Evolutionary conservation across 92 coral and sea anemone genomes (phyloP).

Genomic region (Isaurus tuberculatus): DNA sequence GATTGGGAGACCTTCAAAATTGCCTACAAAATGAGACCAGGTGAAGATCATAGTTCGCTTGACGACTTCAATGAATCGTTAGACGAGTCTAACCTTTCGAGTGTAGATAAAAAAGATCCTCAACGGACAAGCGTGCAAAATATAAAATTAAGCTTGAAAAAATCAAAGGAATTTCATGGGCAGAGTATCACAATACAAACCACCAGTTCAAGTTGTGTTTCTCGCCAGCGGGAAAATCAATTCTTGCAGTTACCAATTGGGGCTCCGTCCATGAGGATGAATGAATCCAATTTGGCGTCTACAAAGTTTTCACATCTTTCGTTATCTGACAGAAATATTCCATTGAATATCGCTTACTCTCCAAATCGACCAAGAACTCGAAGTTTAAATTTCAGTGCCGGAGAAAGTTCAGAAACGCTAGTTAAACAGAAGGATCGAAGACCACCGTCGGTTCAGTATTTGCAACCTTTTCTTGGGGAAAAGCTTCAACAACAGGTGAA

Average conservation of each 20-base stretch:
- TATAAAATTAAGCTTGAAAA: constrained; percentile 23
- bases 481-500: constrained; percentile 9
- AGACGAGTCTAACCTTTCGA: constrained; percentile 28
- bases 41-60: constrained; percentile 37
- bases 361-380: constrained; percentile 3
- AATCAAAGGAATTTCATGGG: constrained; percentile 12
- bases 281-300: background rate
- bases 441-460: background rate
- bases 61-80: constrained; percentile 55
- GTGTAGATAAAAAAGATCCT: background rate
- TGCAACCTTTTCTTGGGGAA: constrained; percentile 27
- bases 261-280: background rate
- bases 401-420: background rate
- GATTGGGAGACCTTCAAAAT: constrained; percentile 65
- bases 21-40: constrained; percentile 60
- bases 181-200: background rate
- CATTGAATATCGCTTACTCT: constrained; percentile 12
- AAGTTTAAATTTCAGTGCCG: constrained; percentile 6
- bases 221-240: constrained; percentile 5
- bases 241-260: background rate
- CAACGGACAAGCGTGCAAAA: background rate
- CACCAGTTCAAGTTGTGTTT: background rate
- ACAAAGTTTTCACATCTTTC: background rate
- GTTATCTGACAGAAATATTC: constrained; percentile 19
- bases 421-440: constrained; percentile 7